These are phyloP conservation scores for Lepus oiostolus DNA, from an alignment of 2,797 vertebrate species.

Conservation along the genomic window DNA sequence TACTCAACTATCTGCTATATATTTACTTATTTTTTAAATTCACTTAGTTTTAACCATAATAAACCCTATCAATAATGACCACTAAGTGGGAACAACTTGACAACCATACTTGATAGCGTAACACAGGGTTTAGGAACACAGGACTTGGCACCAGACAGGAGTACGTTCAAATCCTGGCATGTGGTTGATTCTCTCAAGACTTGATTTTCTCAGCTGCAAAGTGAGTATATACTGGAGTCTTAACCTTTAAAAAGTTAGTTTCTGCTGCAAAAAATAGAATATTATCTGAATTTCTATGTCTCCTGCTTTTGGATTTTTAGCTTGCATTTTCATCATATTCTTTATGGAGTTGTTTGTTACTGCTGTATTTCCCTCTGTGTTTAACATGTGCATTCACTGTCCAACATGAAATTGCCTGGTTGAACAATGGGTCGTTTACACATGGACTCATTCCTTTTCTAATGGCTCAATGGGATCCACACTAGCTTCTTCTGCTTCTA, in stretches of 20 bases:
- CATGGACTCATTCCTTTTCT: neutral
- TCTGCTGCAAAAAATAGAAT: neutral
- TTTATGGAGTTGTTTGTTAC: neutral
- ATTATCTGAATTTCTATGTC: neutral
- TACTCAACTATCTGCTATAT: neutral
- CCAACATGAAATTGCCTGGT: neutral
- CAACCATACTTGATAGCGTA: neutral
- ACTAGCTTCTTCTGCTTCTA: slow-evolving; percentile 21
- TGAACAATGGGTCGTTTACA: neutral
- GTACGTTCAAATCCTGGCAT: neutral
- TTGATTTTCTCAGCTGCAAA: neutral
- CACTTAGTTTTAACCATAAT: neutral
- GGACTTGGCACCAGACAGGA: neutral
- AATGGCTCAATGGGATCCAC: neutral
- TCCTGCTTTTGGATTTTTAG: neutral
- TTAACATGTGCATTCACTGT: neutral
- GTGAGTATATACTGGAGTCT: neutral
- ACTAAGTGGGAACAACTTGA: neutral
- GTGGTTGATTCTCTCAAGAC: neutral
- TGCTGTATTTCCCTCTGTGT: neutral
- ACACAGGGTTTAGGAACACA: neutral
- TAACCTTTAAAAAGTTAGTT: slow-evolving; percentile 26
- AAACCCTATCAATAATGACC: neutral
- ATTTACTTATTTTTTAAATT: slow-evolving; percentile 40
- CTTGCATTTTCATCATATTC: neutral